phyloP scores from a whole-genome alignment of 2,888 invertebrate species.

The Pammene aurita region DNA sequence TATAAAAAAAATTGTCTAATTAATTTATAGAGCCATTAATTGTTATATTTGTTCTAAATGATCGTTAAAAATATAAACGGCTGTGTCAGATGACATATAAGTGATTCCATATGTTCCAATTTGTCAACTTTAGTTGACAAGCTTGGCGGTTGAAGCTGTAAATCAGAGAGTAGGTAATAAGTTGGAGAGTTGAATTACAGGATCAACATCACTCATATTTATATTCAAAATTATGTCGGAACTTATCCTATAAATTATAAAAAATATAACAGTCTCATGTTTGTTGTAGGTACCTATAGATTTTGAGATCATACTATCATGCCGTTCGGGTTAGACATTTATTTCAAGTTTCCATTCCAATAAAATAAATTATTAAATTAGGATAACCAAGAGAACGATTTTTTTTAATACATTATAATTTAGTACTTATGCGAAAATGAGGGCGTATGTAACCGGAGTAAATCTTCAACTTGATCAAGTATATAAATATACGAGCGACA shows the following conservation, averaged over 20 bases:
- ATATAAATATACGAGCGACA: background rate
- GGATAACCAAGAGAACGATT: too few species aligned
- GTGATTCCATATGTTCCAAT: constrained; percentile 10
- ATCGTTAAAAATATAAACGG: background rate
- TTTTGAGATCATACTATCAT: too few species aligned
- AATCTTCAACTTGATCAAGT: background rate
- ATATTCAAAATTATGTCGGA: background rate
- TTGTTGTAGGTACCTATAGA: too few species aligned
- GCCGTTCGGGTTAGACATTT: too few species aligned
- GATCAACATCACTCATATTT: background rate
- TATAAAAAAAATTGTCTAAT: too few species aligned
- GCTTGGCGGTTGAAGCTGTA: background rate
- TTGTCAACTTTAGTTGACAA: constrained; percentile 4
- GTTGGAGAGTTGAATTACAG: background rate
- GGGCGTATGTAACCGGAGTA: background rate
- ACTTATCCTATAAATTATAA: too few species aligned
- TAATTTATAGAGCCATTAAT: background rate
- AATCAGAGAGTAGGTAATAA: background rate
- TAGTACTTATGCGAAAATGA: too few species aligned
- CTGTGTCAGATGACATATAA: background rate
- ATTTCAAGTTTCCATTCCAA: too few species aligned
- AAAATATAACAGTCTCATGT: too few species aligned
- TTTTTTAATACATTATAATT: too few species aligned
- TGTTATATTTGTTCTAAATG: background rate
- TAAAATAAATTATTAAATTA: too few species aligned